These are phyloP conservation scores for Euura saliciscinereae DNA, from an alignment of 1,140 invertebrate genomes.

Conservation along the genomic window DNA sequence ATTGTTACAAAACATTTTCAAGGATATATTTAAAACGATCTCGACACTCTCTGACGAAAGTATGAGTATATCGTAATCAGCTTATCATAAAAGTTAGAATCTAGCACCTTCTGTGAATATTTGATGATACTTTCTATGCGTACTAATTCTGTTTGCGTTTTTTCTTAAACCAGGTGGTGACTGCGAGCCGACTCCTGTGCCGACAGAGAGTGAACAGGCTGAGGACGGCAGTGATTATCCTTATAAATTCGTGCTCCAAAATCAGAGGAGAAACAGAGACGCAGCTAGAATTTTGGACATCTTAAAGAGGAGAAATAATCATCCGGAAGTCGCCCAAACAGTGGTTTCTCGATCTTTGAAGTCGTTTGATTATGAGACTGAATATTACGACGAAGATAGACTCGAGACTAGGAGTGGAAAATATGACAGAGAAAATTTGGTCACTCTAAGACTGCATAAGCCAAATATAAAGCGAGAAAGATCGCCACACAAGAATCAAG, in stretches of 20 bases:
- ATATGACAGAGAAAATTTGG: neutral
- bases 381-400: neutral
- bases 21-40: no score
- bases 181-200: slow-evolving; percentile 42
- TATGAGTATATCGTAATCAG: no score
- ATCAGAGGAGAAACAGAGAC: slow-evolving; percentile 32
- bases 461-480: neutral
- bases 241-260: slow-evolving; percentile 47
- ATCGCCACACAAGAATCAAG: neutral
- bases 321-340: neutral
- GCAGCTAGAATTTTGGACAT: slow-evolving; percentile 38
- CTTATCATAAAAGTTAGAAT: no score
- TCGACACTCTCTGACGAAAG: no score
- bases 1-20: no score
- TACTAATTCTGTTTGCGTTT: neutral
- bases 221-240: slow-evolving; percentile 53
- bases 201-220: slow-evolving; percentile 43
- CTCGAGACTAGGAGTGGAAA: neutral
- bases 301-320: slow-evolving; percentile 27
- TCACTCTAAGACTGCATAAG: neutral
- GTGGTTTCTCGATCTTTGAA: slow-evolving; percentile 5
- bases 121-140: no score
- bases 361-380: neutral
- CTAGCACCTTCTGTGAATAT: no score
- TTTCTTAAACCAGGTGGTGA: slow-evolving; percentile 47